Percentiles rank a stretch among this genome's conserved stretches.
These are phyloP conservation scores for Rhopalosiphum nymphaeae DNA, from an alignment of 2,888 invertebrate species.

Conservation along the genomic window DNA sequence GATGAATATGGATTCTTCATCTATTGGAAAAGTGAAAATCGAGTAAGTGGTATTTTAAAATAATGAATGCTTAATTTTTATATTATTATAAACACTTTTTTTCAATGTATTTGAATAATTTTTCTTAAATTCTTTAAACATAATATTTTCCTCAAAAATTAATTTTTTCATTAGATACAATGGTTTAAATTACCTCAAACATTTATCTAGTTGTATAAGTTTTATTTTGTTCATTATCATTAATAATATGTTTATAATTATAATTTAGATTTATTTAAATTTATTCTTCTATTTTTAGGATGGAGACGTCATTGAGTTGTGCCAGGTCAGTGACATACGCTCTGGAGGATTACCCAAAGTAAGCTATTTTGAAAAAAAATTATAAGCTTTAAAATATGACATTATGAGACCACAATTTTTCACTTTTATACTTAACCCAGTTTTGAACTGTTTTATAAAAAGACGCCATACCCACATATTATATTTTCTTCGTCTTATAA, in stretches of 20 bases:
- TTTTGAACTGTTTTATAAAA: background rate
- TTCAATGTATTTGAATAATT: background rate
- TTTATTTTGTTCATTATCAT: background rate
- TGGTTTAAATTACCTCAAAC: background rate
- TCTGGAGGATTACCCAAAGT: constrained; percentile 94
- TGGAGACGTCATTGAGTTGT: constrained; percentile 97
- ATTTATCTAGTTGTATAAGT: background rate
- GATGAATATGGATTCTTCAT: constrained; percentile 98
- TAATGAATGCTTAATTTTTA: background rate
- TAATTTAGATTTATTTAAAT: background rate
- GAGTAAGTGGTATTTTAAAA: constrained; percentile 75
- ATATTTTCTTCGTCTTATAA: background rate
- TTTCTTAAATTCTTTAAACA: background rate
- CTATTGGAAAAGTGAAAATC: constrained; percentile 97
- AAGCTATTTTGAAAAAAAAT: constrained; percentile 69
- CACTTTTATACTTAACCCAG: background rate
- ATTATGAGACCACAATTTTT: background rate
- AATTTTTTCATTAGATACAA: background rate
- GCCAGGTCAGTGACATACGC: constrained; percentile 97
- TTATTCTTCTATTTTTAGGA: constrained; percentile 78
- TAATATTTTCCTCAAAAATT: background rate
- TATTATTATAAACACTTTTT: too few relatives aligned
- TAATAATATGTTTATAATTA: background rate
- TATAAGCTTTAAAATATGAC: background rate
- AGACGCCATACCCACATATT: background rate